phyloP scores from a whole-genome alignment of 2,888 invertebrate genomes.

The Linyphia triangularis region DNA sequence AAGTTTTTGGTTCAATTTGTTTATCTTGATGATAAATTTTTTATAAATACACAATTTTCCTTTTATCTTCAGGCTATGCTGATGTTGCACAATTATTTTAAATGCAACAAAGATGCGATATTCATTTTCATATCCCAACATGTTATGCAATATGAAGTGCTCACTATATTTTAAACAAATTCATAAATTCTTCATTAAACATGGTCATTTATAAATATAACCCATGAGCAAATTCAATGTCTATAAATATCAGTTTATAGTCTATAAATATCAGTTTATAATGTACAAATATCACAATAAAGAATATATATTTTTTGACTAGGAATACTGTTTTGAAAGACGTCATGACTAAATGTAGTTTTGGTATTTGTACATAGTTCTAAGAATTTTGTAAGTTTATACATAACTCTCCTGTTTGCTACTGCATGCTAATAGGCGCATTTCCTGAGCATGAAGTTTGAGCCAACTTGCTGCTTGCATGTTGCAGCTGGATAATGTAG shows the following conservation, averaged over 20 bases:
- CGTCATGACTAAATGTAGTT: conserved; percentile 33
- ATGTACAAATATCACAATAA: neutral
- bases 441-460: conserved; percentile 61
- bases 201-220: neutral
- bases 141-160: conserved; percentile 10
- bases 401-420: conserved; percentile 69
- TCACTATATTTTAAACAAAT: neutral
- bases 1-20: no score
- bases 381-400: neutral
- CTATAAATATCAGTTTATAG: neutral
- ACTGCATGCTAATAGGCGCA: conserved; percentile 49
- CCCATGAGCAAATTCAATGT: neutral
- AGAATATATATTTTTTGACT: conserved; percentile 29
- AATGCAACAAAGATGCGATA: conserved; percentile 48
- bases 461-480: conserved; percentile 52
- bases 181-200: neutral
- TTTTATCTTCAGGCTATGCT: conserved; percentile 6
- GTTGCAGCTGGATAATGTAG: conserved; percentile 55
- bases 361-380: neutral
- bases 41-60: neutral
- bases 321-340: conserved; percentile 53
- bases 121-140: conserved; percentile 42
- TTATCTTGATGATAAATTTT: neutral
- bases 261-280: neutral
- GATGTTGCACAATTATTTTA: conserved; percentile 1